A percentile compares a stretch with the other conserved stretches of the same genome.
Evolutionary conservation across 2,888 invertebrate genomes (phyloP).

Genomic region (Merodon equestris): DNA sequence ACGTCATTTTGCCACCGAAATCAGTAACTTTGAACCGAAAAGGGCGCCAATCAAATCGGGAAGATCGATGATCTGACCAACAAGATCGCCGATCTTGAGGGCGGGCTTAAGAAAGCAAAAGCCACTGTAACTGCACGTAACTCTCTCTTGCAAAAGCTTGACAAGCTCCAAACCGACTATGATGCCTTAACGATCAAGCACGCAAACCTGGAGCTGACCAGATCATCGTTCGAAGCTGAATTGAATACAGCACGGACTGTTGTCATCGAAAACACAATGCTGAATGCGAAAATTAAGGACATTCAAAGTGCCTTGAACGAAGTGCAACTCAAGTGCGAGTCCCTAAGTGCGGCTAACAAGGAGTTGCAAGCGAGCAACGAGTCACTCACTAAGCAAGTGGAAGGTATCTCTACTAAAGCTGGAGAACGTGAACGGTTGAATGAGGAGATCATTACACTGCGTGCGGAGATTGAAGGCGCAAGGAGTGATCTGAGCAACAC

Average conservation of each 20-base stretch:
- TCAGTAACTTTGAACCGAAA: slow-evolving; percentile 12
- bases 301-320: slow-evolving; percentile 70
- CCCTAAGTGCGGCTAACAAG: slow-evolving; percentile 56
- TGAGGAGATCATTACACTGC: slow-evolving; percentile 54
- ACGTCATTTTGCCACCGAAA: slow-evolving; percentile 41
- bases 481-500: slow-evolving; percentile 27
- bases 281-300: slow-evolving; percentile 66
- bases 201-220: slow-evolving; percentile 23
- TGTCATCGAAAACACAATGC: slow-evolving; percentile 47
- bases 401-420: slow-evolving; percentile 28
- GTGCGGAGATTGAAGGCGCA: slow-evolving; percentile 46
- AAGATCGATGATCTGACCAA: slow-evolving; percentile 43
- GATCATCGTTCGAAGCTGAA: slow-evolving; percentile 44
- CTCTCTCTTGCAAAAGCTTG: slow-evolving; percentile 38
- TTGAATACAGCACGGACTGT: slow-evolving; percentile 44
- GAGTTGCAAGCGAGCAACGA: slow-evolving; percentile 68
- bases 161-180: slow-evolving; percentile 33
- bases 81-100: slow-evolving; percentile 36
- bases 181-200: slow-evolving; percentile 19
- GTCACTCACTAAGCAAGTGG: slow-evolving; percentile 61
- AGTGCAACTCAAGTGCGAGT: slow-evolving; percentile 68
- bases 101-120: slow-evolving; percentile 13
- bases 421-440: slow-evolving; percentile 31
- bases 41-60: background rate
- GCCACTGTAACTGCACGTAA: slow-evolving; percentile 14